phyloP scores from a whole-genome alignment of 2,797 vertebrate species.

The Acanthurus lineatus region DNA sequence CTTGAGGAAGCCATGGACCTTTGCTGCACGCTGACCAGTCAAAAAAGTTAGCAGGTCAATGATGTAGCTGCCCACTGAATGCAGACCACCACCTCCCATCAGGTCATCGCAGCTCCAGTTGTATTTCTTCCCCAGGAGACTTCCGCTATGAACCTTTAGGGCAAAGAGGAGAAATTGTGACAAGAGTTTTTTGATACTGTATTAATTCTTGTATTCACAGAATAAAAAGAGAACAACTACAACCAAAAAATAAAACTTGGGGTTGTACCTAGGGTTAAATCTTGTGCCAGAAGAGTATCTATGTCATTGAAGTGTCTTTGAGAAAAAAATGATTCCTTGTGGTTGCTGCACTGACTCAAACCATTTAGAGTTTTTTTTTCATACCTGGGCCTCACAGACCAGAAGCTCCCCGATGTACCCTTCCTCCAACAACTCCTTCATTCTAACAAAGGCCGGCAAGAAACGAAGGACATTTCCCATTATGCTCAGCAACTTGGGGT shows the following conservation, averaged over 20 bases:
- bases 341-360: neutral
- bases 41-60: conserved; percentile 97
- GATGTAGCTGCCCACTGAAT: conserved; percentile 98
- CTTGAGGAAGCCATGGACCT: conserved; percentile 96
- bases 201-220: neutral
- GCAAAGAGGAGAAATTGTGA: conserved; percentile 13
- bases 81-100: conserved; percentile 97
- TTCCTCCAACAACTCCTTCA: conserved; percentile 97
- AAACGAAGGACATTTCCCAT: conserved; percentile 98
- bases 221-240: too few species aligned
- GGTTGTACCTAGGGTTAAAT: neutral
- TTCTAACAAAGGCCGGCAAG: conserved; percentile 94
- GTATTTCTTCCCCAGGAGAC: conserved; percentile 97
- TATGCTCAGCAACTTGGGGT: conserved; percentile 98
- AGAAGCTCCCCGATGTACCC: conserved; percentile 95
- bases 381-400: conserved; percentile 95
- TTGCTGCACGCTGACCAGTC: conserved; percentile 93
- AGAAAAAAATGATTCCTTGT: neutral
- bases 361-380: neutral
- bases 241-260: neutral
- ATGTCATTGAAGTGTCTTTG: too few species aligned
- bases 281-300: neutral
- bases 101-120: conserved; percentile 99
- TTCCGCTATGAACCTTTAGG: conserved; percentile 92
- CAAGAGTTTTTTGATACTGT: too few species aligned